Base-by-base conservation (phyloP, 2,888 invertebrate species). In the Lucinisca nassula region DNA sequence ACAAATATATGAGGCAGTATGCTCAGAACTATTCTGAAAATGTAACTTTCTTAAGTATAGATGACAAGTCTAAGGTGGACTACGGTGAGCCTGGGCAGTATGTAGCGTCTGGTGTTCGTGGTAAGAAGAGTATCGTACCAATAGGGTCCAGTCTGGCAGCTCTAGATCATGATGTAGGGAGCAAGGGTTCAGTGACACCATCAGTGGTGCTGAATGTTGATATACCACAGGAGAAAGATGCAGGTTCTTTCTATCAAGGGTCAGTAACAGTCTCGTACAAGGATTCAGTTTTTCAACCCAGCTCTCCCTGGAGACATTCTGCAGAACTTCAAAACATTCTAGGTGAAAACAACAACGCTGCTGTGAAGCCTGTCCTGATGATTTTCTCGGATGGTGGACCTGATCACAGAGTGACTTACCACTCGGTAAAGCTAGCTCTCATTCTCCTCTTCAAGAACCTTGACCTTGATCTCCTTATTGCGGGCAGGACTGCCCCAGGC, bases 61-160 rank as follows among this genome's bases (percentile, higher is more conserved):
- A 84, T 80, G 84, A 83, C 55, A 79, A 83, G 58, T 38, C 49
- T 35, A 83, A 78, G 35, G 58, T 83, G 1, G 80, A 85, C 27
- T 80, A 80, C 55, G 80, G 80, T 35, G 84, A 84, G 38, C 84
- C 84, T 49, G 84, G 86, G 10, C 40, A 76, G 58, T 67, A 78
- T 10, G n/a, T 87, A 21, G 24, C 32, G 45, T 72, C 51, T 49
- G 85, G 85, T 40, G 85, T 91, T 95, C 95, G 91, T 77, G 91
- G 84, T 40, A 90, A 91, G 72, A 88, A 89, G 58, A 80, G 87
- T 3, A 75, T 92, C 51, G 85, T 88, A 0, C 92, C 90, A 27
- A 30, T 55, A 0, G 21, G n/a, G 0, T 76, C 81, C 14, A 38
- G 14, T 0, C 49, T 90, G 21, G 88, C 51, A 32, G 79, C 85